phyloP scores from a whole-genome alignment of 1,140 invertebrate genomes.

The Macrocentrus cingulum region DNA sequence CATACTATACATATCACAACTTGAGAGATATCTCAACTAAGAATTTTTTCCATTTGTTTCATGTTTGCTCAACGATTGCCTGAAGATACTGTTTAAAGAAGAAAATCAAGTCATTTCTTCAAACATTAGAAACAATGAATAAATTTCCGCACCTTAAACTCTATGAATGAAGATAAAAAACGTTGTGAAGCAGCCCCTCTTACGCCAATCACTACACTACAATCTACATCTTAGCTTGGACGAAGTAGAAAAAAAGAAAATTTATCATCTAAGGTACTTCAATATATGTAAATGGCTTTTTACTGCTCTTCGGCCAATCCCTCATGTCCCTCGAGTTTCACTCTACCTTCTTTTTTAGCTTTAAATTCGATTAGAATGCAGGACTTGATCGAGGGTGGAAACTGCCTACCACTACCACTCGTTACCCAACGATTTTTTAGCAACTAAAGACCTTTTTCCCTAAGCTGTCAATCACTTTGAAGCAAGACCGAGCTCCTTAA shows the following conservation, averaged over 20 bases:
- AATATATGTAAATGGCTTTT: conserved; percentile 18
- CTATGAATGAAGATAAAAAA: not conserved
- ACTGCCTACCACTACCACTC: conserved; percentile 10
- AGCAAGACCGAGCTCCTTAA: not conserved
- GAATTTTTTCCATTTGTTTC: not conserved
- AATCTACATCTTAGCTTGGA: not conserved
- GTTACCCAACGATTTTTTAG: conserved; percentile 12
- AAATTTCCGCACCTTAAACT: not conserved
- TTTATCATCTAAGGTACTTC: not conserved
- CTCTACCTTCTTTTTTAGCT: conserved; percentile 15
- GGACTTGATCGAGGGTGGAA: conserved; percentile 39
- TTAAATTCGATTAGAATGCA: conserved; percentile 38
- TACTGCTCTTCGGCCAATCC: not conserved
- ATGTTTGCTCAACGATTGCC: not conserved
- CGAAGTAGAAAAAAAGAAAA: no score
- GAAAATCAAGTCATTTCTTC: not conserved
- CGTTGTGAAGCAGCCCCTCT: not conserved
- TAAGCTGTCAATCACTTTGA: not conserved
- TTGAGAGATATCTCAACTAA: not conserved
- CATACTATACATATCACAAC: conserved; percentile 19
- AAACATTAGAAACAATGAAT: not conserved
- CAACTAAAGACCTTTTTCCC: not conserved
- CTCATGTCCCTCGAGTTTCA: conserved; percentile 3
- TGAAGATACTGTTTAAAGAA: not conserved
- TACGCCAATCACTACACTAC: not conserved